Evolutionary conservation across 2,888 invertebrate genomes (phyloP), one percentile per base, ranked within the genome.

Genomic region (Endomychus coccineus): DNA sequence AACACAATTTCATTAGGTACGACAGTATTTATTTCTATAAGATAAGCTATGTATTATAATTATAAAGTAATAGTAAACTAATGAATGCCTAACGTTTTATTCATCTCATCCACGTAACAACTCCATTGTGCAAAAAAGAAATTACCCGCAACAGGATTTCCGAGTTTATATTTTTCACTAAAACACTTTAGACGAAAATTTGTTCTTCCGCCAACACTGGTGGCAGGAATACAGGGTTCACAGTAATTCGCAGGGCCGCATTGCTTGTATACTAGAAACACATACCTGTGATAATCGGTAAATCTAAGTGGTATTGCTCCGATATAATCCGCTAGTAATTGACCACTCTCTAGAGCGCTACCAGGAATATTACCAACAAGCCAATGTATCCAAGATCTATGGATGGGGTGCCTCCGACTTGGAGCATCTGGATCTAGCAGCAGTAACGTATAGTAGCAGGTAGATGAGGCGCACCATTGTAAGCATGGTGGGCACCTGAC

Each of bases 131-230:
- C 77, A 25, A 78, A 50, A 57, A 71, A 75, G 54, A 73, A 78
- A 50, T 78, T 78, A 11, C 76, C 78, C 48, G 77, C 77, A 15
- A 78, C 58, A 0, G 78, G 75, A 3, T 66, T 58, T 4, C 77
- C 76, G 39, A 78, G 57, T 47, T 73, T 69, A 50, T 69, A 76
- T 43, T 77, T 70, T 29, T 71, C 62, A 1, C 74, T 72, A 48
- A 79, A 78, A 47, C 72, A 16, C 36, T 48, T 47, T 2, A 54
- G 69, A 1, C 73, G 73, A 54, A 76, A 77, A 46, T 74, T 70
- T 29, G 67, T 72, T 48, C 77, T 66, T 32, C 69, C 69, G 11
- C 70, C 71, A 71, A 49, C 78, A 77, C 55, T 71, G 78, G 56
- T 76, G 62, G 2, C 75, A 76, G 27, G 78, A 49, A 78, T 78